These are phyloP conservation scores for Desoria tigrina DNA, from an alignment of 2,888 invertebrate genomes.

Conservation along the genomic window DNA sequence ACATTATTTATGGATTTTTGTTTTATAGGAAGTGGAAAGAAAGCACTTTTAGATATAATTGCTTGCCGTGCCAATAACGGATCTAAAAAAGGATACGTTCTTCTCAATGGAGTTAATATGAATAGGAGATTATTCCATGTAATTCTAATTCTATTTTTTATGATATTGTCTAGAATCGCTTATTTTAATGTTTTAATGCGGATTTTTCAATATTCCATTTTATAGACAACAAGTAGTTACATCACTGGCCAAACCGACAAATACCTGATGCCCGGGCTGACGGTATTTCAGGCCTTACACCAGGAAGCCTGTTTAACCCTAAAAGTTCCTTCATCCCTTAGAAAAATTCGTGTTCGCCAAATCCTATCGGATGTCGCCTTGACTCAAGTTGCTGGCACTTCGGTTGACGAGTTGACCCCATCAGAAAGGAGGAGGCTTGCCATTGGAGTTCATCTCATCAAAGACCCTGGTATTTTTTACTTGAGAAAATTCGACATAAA, in stretches of 20 bases:
- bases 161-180: neutral
- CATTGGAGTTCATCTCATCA: constrained; percentile 87
- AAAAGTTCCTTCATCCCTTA: constrained; percentile 72
- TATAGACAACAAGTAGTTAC: constrained; percentile 49
- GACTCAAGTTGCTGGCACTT: constrained; percentile 69
- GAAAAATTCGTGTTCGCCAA: constrained; percentile 83
- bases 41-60: constrained; percentile 89
- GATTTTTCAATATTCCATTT: constrained; percentile 1
- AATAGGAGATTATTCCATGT: constrained; percentile 79
- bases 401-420: constrained; percentile 34
- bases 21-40: constrained; percentile 81
- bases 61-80: constrained; percentile 56
- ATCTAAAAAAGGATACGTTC: constrained; percentile 73
- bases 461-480: constrained; percentile 79
- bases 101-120: constrained; percentile 82
- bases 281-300: constrained; percentile 80
- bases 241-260: constrained; percentile 48
- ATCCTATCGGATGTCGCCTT: constrained; percentile 91
- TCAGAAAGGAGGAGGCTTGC: constrained; percentile 87
- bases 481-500: no score
- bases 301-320: constrained; percentile 68
- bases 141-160: constrained; percentile 62
- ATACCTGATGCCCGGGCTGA: constrained; percentile 70
- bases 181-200: neutral
- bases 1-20: neutral